These are phyloP conservation scores for Cataglyphis altisquamis DNA, from an alignment of 2,888 invertebrate genomes.

Conservation along the genomic window DNA sequence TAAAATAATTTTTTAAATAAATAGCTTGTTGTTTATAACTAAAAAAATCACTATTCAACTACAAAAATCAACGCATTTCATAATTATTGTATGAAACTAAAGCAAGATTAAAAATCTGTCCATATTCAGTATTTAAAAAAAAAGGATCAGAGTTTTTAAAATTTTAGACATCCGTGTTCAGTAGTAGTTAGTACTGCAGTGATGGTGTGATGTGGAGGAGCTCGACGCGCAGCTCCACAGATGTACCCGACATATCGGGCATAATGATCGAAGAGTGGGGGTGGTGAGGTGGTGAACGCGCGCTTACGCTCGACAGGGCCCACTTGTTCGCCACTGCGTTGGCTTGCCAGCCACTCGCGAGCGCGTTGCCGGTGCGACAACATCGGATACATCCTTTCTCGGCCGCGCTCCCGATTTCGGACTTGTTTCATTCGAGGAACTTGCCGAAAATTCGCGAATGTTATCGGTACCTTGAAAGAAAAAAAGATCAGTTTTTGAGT, in stretches of 20 bases:
- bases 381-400: conserved; percentile 72
- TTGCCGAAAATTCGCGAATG: background rate
- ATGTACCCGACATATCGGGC: conserved; percentile 59
- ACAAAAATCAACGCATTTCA: background rate
- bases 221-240: conserved; percentile 52
- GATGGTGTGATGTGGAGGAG: conserved; percentile 6
- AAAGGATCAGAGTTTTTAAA: background rate
- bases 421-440: background rate
- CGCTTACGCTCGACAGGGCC: conserved; percentile 61
- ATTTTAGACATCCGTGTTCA: background rate
- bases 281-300: conserved; percentile 76
- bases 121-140: background rate
- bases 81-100: background rate
- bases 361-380: conserved; percentile 83
- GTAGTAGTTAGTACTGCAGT: conserved; percentile 7
- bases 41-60: background rate
- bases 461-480: background rate
- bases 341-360: conserved; percentile 83
- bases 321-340: conserved; percentile 80
- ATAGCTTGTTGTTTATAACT: background rate
- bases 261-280: conserved; percentile 73
- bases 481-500: background rate
- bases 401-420: background rate
- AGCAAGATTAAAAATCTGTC: background rate
- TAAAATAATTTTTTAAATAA: conserved; percentile 15